These are phyloP conservation scores for Agrotis puta DNA, from an alignment of 2,888 invertebrate species.

Conservation along the genomic window DNA sequence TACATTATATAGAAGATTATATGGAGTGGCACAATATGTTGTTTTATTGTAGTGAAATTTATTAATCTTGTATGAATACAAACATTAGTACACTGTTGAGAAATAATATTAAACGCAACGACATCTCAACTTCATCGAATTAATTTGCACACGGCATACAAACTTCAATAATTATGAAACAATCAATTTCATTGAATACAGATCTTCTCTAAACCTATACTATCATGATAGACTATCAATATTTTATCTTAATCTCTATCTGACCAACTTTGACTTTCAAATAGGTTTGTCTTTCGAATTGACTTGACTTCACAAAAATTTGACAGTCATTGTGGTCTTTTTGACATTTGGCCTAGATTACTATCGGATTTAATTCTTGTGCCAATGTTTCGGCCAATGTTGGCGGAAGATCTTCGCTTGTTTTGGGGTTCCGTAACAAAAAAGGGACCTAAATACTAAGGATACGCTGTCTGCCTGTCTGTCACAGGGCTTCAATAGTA, in stretches of 20 bases:
- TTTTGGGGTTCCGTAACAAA: too few species aligned
- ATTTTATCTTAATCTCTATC: slow-evolving; percentile 20
- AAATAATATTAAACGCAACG: not conserved
- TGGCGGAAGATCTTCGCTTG: not conserved
- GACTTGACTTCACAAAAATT: slow-evolving; percentile 13
- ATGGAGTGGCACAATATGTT: not conserved
- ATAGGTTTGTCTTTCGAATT: slow-evolving; percentile 26
- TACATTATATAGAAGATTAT: not conserved
- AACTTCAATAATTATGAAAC: slow-evolving; percentile 35
- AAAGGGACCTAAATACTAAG: too few species aligned
- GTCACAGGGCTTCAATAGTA: too few species aligned
- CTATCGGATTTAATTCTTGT: not conserved
- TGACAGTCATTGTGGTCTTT: slow-evolving; percentile 23
- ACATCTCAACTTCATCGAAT: not conserved
- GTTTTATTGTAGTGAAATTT: not conserved
- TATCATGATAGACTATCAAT: not conserved
- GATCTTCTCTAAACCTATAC: not conserved
- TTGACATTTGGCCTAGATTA: slow-evolving; percentile 41
- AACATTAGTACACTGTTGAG: not conserved
- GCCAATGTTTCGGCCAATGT: slow-evolving; percentile 1
- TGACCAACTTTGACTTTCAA: slow-evolving; percentile 5
- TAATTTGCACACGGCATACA: slow-evolving; percentile 17
- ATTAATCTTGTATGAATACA: not conserved
- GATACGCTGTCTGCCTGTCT: too few species aligned
- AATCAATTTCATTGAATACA: slow-evolving; percentile 17